phyloP scores from a whole-genome alignment of 2,113 vertebrate genomes.

The Chauna torquata region DNA sequence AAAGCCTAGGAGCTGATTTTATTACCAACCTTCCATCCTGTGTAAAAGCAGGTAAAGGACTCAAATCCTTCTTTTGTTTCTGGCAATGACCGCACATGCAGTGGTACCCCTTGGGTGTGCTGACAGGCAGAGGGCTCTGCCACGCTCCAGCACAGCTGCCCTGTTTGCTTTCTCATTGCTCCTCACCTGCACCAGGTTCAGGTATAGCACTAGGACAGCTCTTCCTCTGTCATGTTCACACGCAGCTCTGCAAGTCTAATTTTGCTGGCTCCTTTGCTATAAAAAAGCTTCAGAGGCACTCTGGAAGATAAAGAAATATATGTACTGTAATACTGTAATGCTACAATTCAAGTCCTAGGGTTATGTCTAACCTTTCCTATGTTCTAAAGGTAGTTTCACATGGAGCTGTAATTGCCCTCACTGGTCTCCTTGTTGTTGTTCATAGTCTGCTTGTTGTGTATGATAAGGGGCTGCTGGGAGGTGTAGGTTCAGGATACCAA shows the following conservation, averaged over 20 bases:
- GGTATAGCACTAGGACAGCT: fast-evolving
- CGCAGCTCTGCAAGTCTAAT: neutral
- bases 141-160: neutral
- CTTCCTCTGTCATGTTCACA: neutral
- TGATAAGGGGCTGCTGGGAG: neutral
- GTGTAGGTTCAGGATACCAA: neutral
- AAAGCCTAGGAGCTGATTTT: neutral
- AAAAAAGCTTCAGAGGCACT: neutral
- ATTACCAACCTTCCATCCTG: fast-evolving
- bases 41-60: neutral
- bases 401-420: neutral
- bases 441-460: neutral
- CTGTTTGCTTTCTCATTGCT: neutral
- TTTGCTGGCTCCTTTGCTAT: neutral
- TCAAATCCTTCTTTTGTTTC: neutral
- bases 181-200: fast-evolving
- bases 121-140: neutral
- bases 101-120: neutral
- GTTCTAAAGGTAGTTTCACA: neutral
- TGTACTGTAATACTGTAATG: neutral
- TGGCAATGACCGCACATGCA: neutral
- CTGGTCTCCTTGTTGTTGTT: neutral
- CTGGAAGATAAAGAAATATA: neutral
- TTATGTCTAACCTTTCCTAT: neutral
- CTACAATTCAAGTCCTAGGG: neutral